These are phyloP conservation scores for Boulengeromyrus knoepffleri DNA, from an alignment of 2,113 vertebrate species.

Conservation along the genomic window DNA sequence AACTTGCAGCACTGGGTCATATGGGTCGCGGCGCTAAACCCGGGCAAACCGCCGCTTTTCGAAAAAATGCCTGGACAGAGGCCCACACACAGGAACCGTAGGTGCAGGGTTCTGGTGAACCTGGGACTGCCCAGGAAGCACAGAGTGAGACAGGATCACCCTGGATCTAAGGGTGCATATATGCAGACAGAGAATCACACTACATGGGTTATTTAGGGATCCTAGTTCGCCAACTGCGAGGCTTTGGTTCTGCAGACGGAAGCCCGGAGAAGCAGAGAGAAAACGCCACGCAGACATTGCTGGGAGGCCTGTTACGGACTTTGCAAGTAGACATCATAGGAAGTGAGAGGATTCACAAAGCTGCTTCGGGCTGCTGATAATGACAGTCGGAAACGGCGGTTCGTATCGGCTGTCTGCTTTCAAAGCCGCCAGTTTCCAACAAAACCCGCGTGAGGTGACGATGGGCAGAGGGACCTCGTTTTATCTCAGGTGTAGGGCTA, in stretches of 20 bases:
- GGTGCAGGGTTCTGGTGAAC: background rate
- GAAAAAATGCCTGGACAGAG: no score
- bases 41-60: no score
- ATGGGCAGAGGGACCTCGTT: background rate
- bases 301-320: background rate
- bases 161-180: background rate
- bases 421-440: background rate
- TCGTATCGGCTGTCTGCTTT: background rate
- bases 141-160: background rate
- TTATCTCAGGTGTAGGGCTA: background rate
- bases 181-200: background rate
- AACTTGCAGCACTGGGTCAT: no score
- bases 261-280: background rate
- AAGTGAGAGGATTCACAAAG: background rate
- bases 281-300: background rate
- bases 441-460: background rate
- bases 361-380: background rate
- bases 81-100: no score
- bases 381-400: background rate
- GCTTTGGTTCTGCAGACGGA: background rate
- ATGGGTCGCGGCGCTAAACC: no score
- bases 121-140: background rate
- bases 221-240: background rate
- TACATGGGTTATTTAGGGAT: background rate
- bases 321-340: background rate